These are phyloP conservation scores for Enteromius paludinosus DNA, from an alignment of 2,797 vertebrate genomes.

Conservation along the genomic window DNA sequence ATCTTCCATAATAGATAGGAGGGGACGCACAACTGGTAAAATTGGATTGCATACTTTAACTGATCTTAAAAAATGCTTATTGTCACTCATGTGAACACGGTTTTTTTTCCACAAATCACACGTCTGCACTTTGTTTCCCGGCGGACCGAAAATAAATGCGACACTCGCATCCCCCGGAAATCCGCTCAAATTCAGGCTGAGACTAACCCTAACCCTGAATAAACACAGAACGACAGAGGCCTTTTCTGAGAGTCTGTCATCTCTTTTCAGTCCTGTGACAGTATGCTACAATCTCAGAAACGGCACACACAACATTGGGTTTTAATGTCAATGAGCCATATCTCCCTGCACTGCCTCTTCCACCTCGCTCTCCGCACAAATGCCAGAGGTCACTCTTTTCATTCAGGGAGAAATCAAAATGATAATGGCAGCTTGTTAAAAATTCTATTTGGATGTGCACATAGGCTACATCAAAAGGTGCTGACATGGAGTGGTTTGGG, in stretches of 20 bases:
- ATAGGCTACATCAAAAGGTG: slow-evolving; percentile 79
- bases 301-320: slow-evolving; percentile 45
- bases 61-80: too few species aligned
- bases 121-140: too few species aligned
- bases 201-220: background rate
- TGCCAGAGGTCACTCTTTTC: slow-evolving; percentile 74
- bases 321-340: slow-evolving; percentile 54
- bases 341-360: slow-evolving; percentile 54
- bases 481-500: slow-evolving; percentile 62
- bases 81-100: too few species aligned
- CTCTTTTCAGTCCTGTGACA: slow-evolving; percentile 31
- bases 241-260: slow-evolving; percentile 42
- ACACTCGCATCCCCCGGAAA: too few species aligned
- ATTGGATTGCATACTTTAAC: too few species aligned
- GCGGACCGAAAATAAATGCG: too few species aligned
- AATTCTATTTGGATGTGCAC: slow-evolving; percentile 77
- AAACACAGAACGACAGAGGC: slow-evolving; percentile 9
- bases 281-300: slow-evolving; percentile 38
- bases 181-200: too few species aligned
- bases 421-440: slow-evolving; percentile 79
- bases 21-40: too few species aligned
- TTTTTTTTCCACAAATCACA: too few species aligned
- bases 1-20: too few species aligned
- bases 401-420: slow-evolving; percentile 78
- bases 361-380: slow-evolving; percentile 64